Evolutionary conservation across 2,113 vertebrate genomes (phyloP).

Genomic region (Neolamprologus modestus): DNA sequence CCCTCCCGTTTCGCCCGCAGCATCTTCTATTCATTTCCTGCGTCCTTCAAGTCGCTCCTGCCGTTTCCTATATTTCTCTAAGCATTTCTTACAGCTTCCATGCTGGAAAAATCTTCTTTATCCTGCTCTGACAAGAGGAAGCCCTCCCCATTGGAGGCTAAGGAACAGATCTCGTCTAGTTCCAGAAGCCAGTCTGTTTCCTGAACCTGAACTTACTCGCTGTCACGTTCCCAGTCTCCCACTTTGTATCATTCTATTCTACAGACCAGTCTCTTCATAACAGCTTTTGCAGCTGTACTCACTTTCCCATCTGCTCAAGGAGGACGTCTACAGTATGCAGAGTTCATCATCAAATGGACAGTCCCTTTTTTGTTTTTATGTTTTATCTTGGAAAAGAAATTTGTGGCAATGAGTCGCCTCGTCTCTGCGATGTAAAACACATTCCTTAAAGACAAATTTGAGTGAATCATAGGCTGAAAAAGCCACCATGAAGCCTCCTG

Average conservation of each 20-base stretch:
- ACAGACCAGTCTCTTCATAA: conserved; percentile 10
- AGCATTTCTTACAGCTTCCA: not conserved
- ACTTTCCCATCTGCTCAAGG: not conserved
- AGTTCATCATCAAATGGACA: not conserved
- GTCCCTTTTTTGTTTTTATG: not conserved
- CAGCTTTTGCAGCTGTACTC: conserved; percentile 52
- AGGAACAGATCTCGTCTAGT: conserved; percentile 17
- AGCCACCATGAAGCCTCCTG: not conserved
- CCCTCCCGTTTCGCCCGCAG: not conserved
- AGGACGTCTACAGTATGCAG: not conserved
- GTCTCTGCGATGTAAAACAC: not conserved
- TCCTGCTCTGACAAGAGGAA: conserved; percentile 5
- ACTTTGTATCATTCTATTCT: not conserved
- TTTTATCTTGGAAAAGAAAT: not conserved
- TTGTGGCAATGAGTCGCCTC: not conserved
- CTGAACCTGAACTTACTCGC: conserved; percentile 33
- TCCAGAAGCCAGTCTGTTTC: conserved; percentile 46
- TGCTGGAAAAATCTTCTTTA: not conserved
- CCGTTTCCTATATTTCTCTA: conserved; percentile 12
- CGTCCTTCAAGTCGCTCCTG: conserved; percentile 19
- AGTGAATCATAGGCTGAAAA: not conserved
- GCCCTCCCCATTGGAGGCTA: not conserved
- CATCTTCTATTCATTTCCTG: conserved; percentile 40
- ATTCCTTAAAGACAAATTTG: not conserved
- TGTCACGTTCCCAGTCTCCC: not conserved